Conservation (phyloP, 23 tunicate species). For the Ciona savignyi region DNA sequence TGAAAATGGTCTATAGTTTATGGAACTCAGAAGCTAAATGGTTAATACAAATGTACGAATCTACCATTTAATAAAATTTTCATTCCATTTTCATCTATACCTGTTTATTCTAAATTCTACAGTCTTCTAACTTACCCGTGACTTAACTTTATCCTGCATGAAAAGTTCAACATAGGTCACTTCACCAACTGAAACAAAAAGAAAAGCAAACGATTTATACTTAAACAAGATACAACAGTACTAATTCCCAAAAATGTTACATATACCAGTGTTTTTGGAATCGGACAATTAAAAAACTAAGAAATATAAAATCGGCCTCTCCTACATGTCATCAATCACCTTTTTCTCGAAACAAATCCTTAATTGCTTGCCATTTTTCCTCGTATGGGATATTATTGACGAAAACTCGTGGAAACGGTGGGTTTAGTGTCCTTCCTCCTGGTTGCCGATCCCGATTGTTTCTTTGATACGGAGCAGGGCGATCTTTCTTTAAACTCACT, state of each 20-base stretch:
- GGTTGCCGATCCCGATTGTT: constrained; percentile 24
- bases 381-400: constrained; percentile 90
- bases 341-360: constrained; percentile 75
- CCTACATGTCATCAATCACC: constrained; percentile 27
- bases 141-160: constrained; percentile 70
- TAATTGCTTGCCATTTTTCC: constrained; percentile 81
- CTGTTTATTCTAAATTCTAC: background rate
- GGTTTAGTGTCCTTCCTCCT: constrained; percentile 19
- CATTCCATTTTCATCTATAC: no score
- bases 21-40: no score
- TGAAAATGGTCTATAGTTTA: no score
- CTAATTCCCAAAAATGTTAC: background rate
- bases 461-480: constrained; percentile 77
- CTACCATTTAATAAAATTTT: no score
- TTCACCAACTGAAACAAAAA: constrained; percentile 62
- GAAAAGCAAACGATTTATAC: background rate
- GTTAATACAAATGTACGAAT: no score
- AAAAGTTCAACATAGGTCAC: constrained; percentile 95
- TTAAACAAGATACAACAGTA: background rate
- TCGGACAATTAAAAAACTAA: background rate
- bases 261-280: background rate
- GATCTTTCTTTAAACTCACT: constrained; percentile 26
- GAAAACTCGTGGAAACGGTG: constrained; percentile 77
- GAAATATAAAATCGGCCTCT: background rate
- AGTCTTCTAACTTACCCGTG: constrained; percentile 63